These are phyloP conservation scores for Pseudochromis fuscus DNA, from an alignment of 2,797 vertebrate species.

Conservation along the genomic window DNA sequence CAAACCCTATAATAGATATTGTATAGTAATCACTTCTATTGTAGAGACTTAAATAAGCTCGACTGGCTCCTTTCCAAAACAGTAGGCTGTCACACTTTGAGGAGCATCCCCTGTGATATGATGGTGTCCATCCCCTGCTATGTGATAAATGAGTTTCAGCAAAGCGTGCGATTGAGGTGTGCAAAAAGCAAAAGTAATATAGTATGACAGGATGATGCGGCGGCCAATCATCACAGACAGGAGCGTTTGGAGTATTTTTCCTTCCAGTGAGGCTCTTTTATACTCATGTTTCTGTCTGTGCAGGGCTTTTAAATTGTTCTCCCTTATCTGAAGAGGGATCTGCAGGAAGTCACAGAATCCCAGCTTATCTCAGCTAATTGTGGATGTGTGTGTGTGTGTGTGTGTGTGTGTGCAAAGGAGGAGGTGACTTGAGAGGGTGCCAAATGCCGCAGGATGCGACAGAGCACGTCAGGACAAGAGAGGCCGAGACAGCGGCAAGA, in stretches of 20 bases:
- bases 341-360: constrained; percentile 82
- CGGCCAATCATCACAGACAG: constrained; percentile 61
- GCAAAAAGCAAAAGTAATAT: constrained; percentile 73
- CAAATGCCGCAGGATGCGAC: constrained; percentile 79
- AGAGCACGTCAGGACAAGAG: constrained; percentile 77
- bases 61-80: constrained; percentile 39
- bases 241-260: constrained; percentile 54
- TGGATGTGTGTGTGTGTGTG: constrained; percentile 48
- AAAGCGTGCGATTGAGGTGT: constrained; percentile 62
- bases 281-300: constrained; percentile 60
- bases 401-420: constrained; percentile 39
- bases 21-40: constrained; percentile 18
- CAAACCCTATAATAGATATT: neutral
- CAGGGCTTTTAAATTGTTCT: constrained; percentile 73
- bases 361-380: constrained; percentile 80
- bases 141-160: constrained; percentile 70
- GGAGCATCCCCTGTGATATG: constrained; percentile 57
- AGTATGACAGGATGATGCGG: constrained; percentile 63
- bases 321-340: constrained; percentile 80
- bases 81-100: constrained; percentile 61
- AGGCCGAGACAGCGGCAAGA: constrained; percentile 62
- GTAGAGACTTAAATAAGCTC: constrained; percentile 43
- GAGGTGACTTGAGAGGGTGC: constrained; percentile 74
- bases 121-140: constrained; percentile 65
- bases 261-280: constrained; percentile 52